Percentiles rank a stretch among this genome's conserved stretches.
phyloP scores from a whole-genome alignment of 2,113 vertebrate species.

The Lagopus leucura region DNA sequence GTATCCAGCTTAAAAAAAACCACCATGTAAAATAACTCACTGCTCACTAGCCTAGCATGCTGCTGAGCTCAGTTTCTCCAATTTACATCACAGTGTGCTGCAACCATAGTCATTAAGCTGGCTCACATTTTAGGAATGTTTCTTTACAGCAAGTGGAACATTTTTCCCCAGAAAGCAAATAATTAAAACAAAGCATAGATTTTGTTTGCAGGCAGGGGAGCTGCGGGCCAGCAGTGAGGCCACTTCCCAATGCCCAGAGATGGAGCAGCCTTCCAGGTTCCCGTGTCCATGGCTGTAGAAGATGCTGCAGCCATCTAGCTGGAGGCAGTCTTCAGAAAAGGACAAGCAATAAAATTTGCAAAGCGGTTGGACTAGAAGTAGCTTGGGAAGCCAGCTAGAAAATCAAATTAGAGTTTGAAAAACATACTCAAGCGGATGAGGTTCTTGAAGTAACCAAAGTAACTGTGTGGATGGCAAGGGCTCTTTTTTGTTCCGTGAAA shows the following conservation, averaged over 20 bases:
- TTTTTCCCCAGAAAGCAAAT: constrained; percentile 33
- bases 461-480: background rate
- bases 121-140: constrained; percentile 35
- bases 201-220: background rate
- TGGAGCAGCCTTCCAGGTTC: background rate
- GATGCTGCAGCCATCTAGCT: background rate
- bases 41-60: background rate
- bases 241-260: background rate
- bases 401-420: background rate
- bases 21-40: background rate
- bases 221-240: background rate
- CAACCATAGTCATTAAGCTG: constrained; percentile 33
- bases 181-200: constrained; percentile 30
- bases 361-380: background rate
- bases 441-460: background rate
- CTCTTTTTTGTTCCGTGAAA: background rate
- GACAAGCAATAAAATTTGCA: background rate
- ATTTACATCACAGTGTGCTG: constrained; percentile 55
- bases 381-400: background rate
- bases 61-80: constrained; percentile 24
- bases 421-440: background rate
- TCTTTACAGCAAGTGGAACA: constrained; percentile 29
- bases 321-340: background rate
- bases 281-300: background rate
- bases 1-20: background rate